Percentiles rank a stretch among this genome's conserved stretches.
Conservation (phyloP, 2,113 vertebrate species). For the Carassius gibelio region DNA sequence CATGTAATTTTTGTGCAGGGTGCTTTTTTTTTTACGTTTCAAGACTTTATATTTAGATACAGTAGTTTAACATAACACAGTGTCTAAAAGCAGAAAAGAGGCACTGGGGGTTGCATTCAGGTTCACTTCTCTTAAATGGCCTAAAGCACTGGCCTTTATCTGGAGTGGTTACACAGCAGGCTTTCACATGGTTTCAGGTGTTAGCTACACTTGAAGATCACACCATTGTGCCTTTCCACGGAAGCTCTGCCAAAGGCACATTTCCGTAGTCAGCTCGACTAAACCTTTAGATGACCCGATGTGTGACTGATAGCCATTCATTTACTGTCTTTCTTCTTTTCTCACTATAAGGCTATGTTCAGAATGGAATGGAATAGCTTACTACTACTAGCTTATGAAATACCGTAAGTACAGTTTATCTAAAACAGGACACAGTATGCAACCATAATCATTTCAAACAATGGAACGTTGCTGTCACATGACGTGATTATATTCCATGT, state of each 20-base stretch:
- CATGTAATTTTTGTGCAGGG: not conserved
- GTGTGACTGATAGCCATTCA: conserved; percentile 50
- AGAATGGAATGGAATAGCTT: not conserved
- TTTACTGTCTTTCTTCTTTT: not conserved
- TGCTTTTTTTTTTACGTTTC: not conserved
- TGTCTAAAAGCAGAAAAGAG: conserved; percentile 19
- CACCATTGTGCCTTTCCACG: conserved; percentile 46
- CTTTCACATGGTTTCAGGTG: conserved; percentile 52
- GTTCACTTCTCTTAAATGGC: conserved; percentile 39
- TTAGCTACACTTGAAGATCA: conserved; percentile 32
- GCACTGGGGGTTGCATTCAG: conserved; percentile 23
- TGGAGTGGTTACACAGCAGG: conserved; percentile 34
- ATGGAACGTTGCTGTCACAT: not conserved
- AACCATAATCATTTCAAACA: not conserved
- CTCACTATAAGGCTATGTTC: not conserved
- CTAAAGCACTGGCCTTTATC: conserved; percentile 39
- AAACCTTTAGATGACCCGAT: conserved; percentile 57
- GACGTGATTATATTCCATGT: no score
- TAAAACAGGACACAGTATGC: not conserved
- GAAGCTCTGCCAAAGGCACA: conserved; percentile 61
- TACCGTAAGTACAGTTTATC: not conserved
- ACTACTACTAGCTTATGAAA: not conserved
- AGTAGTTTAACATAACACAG: not conserved
- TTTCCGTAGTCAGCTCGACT: conserved; percentile 58
- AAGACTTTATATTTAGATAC: not conserved